These are phyloP conservation scores for Leptinotarsa tumamoca DNA, from an alignment of 2,888 invertebrate genomes.

Conservation along the genomic window DNA sequence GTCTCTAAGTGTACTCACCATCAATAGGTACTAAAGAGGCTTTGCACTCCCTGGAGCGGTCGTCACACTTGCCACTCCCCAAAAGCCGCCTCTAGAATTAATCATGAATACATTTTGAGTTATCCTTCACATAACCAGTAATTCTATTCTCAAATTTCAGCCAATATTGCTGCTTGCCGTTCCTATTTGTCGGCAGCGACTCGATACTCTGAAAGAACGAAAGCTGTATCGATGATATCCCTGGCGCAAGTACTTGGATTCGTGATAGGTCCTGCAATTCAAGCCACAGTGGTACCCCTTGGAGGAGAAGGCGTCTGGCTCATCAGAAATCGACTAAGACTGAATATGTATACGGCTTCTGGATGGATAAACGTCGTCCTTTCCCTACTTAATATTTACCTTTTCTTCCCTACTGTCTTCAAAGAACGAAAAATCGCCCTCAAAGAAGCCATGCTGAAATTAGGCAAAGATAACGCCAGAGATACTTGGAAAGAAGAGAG, in stretches of 20 bases:
- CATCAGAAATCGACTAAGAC: slow-evolving; percentile 69
- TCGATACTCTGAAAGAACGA: slow-evolving; percentile 81
- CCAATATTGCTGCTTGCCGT: slow-evolving; percentile 86
- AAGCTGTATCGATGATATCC: slow-evolving; percentile 85
- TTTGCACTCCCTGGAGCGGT: too few species aligned
- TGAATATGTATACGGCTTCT: slow-evolving; percentile 87
- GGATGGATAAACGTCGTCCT: slow-evolving; percentile 87
- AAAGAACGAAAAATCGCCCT: slow-evolving; percentile 82
- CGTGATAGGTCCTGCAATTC: slow-evolving; percentile 86
- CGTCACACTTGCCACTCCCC: too few species aligned
- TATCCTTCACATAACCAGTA: background rate
- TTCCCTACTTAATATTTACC: slow-evolving; percentile 77
- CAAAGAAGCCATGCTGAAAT: slow-evolving; percentile 81
- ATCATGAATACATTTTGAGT: background rate
- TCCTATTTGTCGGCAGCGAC: slow-evolving; percentile 89
- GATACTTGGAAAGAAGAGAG: slow-evolving; percentile 79
- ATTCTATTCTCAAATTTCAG: slow-evolving; percentile 64
- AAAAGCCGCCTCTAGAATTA: too few species aligned
- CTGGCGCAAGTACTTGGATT: slow-evolving; percentile 89
- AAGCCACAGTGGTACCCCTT: slow-evolving; percentile 83
- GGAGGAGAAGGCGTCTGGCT: slow-evolving; percentile 74
- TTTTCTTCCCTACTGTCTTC: slow-evolving; percentile 82
- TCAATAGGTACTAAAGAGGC: too few species aligned
- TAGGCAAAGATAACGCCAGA: slow-evolving; percentile 78
- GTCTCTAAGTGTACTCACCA: too few species aligned